Conservation (phyloP, 2,888 invertebrate genomes). For the Cetonia aurata region DNA sequence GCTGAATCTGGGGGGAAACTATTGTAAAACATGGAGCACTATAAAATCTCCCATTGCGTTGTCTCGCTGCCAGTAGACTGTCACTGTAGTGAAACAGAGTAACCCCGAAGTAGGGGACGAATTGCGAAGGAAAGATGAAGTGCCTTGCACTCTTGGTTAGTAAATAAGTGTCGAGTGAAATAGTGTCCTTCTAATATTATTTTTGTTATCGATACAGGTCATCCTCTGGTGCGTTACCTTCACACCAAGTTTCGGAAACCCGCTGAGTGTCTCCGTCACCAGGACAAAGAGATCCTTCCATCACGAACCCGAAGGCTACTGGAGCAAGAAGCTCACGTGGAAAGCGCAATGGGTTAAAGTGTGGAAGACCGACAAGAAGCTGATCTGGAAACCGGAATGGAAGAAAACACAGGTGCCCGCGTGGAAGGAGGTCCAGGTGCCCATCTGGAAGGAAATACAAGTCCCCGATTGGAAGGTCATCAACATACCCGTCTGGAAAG, state of each 20-base stretch:
- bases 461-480: slow-evolving; percentile 77
- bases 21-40: slow-evolving; percentile 59
- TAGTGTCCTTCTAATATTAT: too few relatives aligned
- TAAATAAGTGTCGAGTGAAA: slow-evolving; percentile 48
- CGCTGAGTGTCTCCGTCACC: slow-evolving; percentile 63
- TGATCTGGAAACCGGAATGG: slow-evolving; percentile 79
- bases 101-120: slow-evolving; percentile 55
- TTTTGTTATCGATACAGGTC: slow-evolving; percentile 66
- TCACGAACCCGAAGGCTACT: slow-evolving; percentile 76
- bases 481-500: slow-evolving; percentile 80
- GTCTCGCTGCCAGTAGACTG: slow-evolving; percentile 61
- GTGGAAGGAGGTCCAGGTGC: slow-evolving; percentile 79
- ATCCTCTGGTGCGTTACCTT: slow-evolving; percentile 72
- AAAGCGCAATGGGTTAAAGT: slow-evolving; percentile 85
- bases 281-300: slow-evolving; percentile 72
- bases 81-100: slow-evolving; percentile 56
- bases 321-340: slow-evolving; percentile 88
- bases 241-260: slow-evolving; percentile 64
- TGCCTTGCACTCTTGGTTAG: slow-evolving; percentile 66
- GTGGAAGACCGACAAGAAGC: slow-evolving; percentile 82
- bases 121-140: slow-evolving; percentile 61
- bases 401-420: slow-evolving; percentile 78
- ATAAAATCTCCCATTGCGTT: slow-evolving; percentile 60
- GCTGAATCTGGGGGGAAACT: slow-evolving; percentile 59
- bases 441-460: slow-evolving; percentile 69